Conservation (phyloP, 2,888 invertebrate genomes). For the Tortrix viridana region DNA sequence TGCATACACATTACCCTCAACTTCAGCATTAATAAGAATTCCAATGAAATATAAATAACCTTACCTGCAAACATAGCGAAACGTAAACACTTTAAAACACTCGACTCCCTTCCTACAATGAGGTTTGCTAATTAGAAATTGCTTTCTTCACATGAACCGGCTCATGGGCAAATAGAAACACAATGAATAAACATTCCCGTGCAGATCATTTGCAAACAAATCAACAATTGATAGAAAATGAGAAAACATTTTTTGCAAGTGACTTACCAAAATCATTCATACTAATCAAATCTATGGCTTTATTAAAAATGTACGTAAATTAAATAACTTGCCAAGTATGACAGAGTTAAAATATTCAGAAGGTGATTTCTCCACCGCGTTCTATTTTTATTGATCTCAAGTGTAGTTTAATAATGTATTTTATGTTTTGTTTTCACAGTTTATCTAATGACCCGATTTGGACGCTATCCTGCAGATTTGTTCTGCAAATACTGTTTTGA, state of each 20-base stretch:
- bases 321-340: no score
- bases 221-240: conserved; percentile 5
- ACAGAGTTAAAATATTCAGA: no score
- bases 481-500: no score
- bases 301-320: no score
- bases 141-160: conserved; percentile 32
- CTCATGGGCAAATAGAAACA: conserved; percentile 28
- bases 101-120: conserved; percentile 25
- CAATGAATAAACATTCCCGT: conserved; percentile 29
- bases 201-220: conserved; percentile 18
- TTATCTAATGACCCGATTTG: no score
- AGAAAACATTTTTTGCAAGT: background rate
- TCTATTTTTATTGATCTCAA: no score
- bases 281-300: no score
- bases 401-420: no score
- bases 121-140: conserved; percentile 36
- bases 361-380: no score
- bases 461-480: no score
- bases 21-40: background rate
- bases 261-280: no score
- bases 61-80: conserved; percentile 12
- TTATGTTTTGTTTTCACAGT: no score
- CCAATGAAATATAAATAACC: conserved; percentile 15
- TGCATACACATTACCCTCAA: background rate
- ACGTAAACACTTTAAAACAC: conserved; percentile 19